A percentile compares a stretch with the other conserved stretches of the same genome.
phyloP scores from a whole-genome alignment of 1,140 invertebrate genomes.

The Liolophura sinensis region DNA sequence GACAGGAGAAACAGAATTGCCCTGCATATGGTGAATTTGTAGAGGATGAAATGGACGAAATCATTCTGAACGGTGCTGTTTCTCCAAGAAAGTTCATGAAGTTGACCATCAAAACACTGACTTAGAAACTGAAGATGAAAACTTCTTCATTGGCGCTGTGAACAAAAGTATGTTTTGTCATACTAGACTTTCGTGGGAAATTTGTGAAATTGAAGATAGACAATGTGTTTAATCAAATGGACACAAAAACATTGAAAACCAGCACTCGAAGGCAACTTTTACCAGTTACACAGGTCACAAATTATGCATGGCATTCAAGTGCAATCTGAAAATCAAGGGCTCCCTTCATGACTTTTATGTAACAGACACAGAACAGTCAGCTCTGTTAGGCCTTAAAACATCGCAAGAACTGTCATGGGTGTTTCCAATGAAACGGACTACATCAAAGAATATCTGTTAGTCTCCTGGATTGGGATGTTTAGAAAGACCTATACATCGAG shows the following conservation, averaged over 20 bases:
- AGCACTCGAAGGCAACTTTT: constrained; percentile 1
- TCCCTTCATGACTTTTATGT: constrained; percentile 6
- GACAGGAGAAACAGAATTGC: constrained; percentile 1
- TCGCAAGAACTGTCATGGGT: constrained; percentile 8
- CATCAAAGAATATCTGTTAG: neutral
- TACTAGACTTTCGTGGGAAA: neutral
- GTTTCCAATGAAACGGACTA: neutral
- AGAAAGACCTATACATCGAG: constrained; percentile 11
- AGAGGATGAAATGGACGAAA: constrained; percentile 6
- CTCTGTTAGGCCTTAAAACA: constrained; percentile 9
- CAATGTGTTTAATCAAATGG: neutral
- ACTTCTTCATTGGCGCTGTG: constrained; percentile 7
- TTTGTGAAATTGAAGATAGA: constrained; percentile 11
- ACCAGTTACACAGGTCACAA: constrained; percentile 7
- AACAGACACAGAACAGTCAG: constrained; percentile 2
- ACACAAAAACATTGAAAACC: neutral
- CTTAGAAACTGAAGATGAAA: constrained; percentile 2
- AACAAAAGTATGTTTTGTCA: constrained; percentile 4
- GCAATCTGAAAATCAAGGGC: neutral
- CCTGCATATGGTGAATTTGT: constrained; percentile 9
- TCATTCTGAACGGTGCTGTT: constrained; percentile 8
- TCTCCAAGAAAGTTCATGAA: neutral
- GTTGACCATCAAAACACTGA: neutral
- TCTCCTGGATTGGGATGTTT: constrained; percentile 17
- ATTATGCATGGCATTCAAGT: neutral